Base-by-base conservation (phyloP, 2,888 invertebrate species). In the Drosophila austrosaltans region DNA sequence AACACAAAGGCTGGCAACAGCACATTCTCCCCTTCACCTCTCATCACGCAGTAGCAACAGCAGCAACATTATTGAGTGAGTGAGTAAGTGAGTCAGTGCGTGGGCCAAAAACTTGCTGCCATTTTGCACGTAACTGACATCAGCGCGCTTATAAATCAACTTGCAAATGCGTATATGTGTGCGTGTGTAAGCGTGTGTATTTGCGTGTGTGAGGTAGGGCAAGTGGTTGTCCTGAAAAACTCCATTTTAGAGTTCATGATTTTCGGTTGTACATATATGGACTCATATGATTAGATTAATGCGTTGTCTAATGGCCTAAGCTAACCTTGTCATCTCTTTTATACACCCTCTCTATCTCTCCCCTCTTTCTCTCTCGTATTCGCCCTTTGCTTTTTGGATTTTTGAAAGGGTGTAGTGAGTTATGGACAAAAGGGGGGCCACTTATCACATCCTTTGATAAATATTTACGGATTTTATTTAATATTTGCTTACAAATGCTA, bases 91-190 rank as follows among this genome's bases (percentile, higher is more conserved):
- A 83, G 81, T 85, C 85, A 86, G 86, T 82, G 83, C 62, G 75
- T 64, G 75, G 58, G 66, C 60, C 69, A 61, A 64, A 66, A 69
- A 69, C 63, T 75, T 75, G 75, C 66, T 66, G 70, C 75, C 74
- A 75, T 75, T 76, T 75, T 72, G 72, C 84, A 84, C 84, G 84
- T 84, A 87, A 81, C 87, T 85, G 85, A 82, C 87, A 84, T 84
- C 84, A 84, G 85, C 82, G 77, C 69, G 84, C 76, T 79, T 84
- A 84, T 84, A 84, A 84, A 84, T 84, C 84, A 84, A 84, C 81
- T 79, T 81, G 84, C 81, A 81, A 86, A 83, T 83, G 69, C 80
- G 61, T 40, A 16, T 66, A 56, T 25, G 25, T 12, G 36, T 3
- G 42, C 1, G 36, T 8, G 36, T 2, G 64, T 59, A 60, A 63